Evolutionary conservation across 2,113 vertebrate species (phyloP).

Genomic region (Sinocyclocheilus maitianheensis): DNA sequence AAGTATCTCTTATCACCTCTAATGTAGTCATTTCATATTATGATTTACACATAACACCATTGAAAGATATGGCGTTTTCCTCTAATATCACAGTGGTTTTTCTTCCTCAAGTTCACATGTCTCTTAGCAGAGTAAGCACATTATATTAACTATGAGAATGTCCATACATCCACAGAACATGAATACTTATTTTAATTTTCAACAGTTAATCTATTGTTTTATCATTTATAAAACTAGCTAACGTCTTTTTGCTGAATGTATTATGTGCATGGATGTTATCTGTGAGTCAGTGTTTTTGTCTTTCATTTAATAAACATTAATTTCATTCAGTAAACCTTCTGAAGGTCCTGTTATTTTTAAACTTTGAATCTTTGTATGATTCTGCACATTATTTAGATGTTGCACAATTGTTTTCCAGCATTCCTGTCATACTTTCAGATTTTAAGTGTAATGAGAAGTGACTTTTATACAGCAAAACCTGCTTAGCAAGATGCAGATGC

Average conservation of each 20-base stretch:
- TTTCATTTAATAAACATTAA: constrained; percentile 5
- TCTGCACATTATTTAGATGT: neutral
- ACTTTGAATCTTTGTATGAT: neutral
- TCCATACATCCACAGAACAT: neutral
- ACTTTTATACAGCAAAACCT: neutral
- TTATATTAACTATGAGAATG: neutral
- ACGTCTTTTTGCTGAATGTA: neutral
- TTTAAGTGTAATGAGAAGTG: neutral
- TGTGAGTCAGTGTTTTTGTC: neutral
- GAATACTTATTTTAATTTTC: neutral
- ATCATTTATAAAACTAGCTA: neutral
- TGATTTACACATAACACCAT: neutral
- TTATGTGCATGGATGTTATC: neutral
- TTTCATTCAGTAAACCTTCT: neutral
- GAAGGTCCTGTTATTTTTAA: neutral
- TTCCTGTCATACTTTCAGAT: constrained; percentile 2
- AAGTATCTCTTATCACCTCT: neutral
- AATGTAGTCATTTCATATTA: neutral
- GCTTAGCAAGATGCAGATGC: constrained; percentile 7
- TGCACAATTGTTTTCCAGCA: neutral
- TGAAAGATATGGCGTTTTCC: neutral
- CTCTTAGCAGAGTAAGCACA: neutral
- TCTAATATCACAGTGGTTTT: neutral
- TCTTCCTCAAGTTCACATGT: neutral
- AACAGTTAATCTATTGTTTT: neutral